These are phyloP conservation scores for Stegodyphus dumicola DNA, from an alignment of 1,140 invertebrate species.

Conservation along the genomic window DNA sequence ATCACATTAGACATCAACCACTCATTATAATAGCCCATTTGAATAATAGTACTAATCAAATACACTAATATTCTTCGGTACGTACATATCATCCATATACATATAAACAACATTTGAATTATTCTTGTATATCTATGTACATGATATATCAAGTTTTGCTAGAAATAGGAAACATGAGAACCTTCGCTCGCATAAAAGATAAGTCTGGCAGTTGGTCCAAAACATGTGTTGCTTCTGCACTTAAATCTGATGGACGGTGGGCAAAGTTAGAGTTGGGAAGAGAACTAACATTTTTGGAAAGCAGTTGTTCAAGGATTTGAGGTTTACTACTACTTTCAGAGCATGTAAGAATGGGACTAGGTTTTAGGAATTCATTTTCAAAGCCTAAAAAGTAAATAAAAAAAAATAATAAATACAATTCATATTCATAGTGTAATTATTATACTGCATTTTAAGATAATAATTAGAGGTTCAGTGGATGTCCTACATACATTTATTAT, in stretches of 20 bases:
- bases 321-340: conserved; percentile 18
- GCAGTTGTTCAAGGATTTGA: conserved; percentile 38
- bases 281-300: conserved; percentile 45
- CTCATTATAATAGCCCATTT: too few relatives aligned
- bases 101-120: conserved; percentile 10
- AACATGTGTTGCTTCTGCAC: conserved; percentile 62
- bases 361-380: conserved; percentile 60
- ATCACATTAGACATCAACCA: too few relatives aligned
- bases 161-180: conserved; percentile 62
- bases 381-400: conserved; percentile 36
- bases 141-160: conserved; percentile 51
- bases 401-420: neutral
- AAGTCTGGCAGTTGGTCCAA: conserved; percentile 62
- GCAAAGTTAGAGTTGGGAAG: conserved; percentile 24
- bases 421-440: neutral
- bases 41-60: conserved; percentile 19
- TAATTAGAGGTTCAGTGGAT: too few relatives aligned
- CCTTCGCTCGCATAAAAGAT: conserved; percentile 63
- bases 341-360: conserved; percentile 15
- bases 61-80: neutral
- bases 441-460: neutral
- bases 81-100: conserved; percentile 9
- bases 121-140: conserved; percentile 34
- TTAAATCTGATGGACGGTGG: conserved; percentile 58
- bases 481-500: too few relatives aligned